Evolutionary conservation across 2,113 vertebrate genomes (phyloP).

Genomic region (Eulemur macaco): DNA sequence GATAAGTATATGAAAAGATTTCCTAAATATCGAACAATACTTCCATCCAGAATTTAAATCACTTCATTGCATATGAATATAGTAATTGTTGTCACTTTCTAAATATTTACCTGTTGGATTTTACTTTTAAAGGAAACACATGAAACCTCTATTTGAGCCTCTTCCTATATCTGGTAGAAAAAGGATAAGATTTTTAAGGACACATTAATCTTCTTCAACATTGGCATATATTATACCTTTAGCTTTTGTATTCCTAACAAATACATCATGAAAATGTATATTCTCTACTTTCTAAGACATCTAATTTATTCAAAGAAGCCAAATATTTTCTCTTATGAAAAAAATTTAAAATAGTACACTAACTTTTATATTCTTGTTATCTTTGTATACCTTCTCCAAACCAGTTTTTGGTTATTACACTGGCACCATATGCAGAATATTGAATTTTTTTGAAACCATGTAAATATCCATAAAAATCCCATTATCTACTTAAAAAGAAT

Average conservation of each 20-base stretch:
- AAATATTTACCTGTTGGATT: not conserved
- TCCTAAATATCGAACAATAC: not conserved
- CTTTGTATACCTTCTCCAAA: conserved; percentile 25
- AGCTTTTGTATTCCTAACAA: conserved; percentile 13
- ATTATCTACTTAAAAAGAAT: conserved; percentile 11
- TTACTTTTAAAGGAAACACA: conserved; percentile 20
- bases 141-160: not conserved
- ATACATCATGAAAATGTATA: conserved; percentile 1
- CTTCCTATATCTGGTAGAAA: not conserved
- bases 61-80: not conserved
- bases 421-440: not conserved
- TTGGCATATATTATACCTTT: not conserved
- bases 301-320: conserved; percentile 21
- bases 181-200: not conserved
- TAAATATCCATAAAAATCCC: conserved; percentile 2
- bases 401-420: not conserved
- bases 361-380: conserved; percentile 7
- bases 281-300: conserved; percentile 35
- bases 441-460: conserved; percentile 34
- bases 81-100: not conserved
- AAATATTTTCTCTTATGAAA: not conserved
- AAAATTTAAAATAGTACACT: not conserved
- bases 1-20: not conserved
- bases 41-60: not conserved
- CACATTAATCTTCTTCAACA: not conserved